Base-by-base conservation (phyloP, 1,140 invertebrate species). In the Chrysomallon squamiferum region DNA sequence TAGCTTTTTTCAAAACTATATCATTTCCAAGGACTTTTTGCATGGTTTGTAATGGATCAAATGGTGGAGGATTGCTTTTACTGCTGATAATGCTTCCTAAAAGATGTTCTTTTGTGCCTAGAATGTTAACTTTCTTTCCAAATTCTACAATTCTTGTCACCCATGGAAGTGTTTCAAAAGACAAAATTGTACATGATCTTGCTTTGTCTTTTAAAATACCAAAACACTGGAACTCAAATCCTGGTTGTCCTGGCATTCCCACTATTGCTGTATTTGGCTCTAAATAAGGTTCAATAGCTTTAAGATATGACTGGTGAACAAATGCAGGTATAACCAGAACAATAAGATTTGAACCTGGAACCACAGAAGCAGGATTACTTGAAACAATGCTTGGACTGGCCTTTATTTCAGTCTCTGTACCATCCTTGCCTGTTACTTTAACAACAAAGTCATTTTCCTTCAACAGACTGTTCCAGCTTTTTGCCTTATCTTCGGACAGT, bases 401-500 rank as follows among this genome's bases (percentile, higher is more conserved):
- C 22, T 52, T 47, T 61, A 68, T 54, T 56, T 61, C 22, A 5
- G 56, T 57, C 1, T 15, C 2, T 54, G n/a, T 33, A 11, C 59
- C 64, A 27, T 69, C 72, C 62, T 76, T 69, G 13, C 74, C 65
- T 18, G 66, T 73, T 2, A 74, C 59, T 2, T 62, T 60, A 11
- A 82, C 57, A 4, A 65, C 52, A n/a, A 81, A 64, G 56, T 66
- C 65, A 49, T 74, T 49, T 1, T 54, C 63, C 22, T 72, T 64
- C 43, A 78, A 52, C 22, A 65, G 54, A 11, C 75, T 74, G 4
- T 59, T 71, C 77, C 77, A 81, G 20, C 72, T 56, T 43, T 74
- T 65, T 7, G 79, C 80, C 58, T 81, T 76, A 20, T 81, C 77
- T 18, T 70, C 66, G 49, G 74, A 75, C 30, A 80, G 52, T 18